Evolutionary conservation across 2,797 vertebrate genomes (phyloP).

Genomic region (Mus minutoides): DNA sequence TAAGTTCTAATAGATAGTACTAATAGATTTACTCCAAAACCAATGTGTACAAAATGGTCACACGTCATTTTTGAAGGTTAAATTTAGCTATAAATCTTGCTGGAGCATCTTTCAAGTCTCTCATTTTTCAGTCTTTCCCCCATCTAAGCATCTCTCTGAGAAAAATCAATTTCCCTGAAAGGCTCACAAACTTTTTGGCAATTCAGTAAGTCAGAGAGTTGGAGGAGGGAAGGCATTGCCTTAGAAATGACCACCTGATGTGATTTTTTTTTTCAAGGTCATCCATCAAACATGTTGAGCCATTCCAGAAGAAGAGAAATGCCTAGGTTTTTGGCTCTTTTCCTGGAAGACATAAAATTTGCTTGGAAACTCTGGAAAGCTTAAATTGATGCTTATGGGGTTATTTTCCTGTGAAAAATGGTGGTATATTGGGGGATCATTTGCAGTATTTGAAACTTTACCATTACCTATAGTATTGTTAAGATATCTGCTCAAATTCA

Average conservation of each 20-base stretch:
- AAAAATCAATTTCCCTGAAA: not conserved
- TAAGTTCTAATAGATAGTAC: not conserved
- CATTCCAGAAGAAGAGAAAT: not conserved
- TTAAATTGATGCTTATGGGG: not conserved
- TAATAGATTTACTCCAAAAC: not conserved
- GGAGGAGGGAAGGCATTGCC: not conserved
- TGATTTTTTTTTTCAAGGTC: conserved; percentile 24
- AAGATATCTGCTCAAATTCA: not conserved
- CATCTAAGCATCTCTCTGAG: not conserved
- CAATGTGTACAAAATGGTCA: not conserved
- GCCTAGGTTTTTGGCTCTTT: not conserved
- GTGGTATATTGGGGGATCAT: not conserved
- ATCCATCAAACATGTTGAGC: not conserved
- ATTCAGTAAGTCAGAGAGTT: not conserved
- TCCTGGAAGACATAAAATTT: not conserved
- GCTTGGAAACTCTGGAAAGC: not conserved
- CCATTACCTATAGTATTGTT: not conserved
- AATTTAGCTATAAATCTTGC: not conserved
- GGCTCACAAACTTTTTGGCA: not conserved
- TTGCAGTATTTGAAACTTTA: not conserved
- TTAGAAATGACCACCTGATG: not conserved
- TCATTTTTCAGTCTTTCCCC: not conserved
- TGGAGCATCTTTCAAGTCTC: not conserved
- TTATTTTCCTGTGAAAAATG: not conserved
- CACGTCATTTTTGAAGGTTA: not conserved